phyloP scores from a whole-genome alignment of 2,888 invertebrate species.

The Bunonema sp. region DNA sequence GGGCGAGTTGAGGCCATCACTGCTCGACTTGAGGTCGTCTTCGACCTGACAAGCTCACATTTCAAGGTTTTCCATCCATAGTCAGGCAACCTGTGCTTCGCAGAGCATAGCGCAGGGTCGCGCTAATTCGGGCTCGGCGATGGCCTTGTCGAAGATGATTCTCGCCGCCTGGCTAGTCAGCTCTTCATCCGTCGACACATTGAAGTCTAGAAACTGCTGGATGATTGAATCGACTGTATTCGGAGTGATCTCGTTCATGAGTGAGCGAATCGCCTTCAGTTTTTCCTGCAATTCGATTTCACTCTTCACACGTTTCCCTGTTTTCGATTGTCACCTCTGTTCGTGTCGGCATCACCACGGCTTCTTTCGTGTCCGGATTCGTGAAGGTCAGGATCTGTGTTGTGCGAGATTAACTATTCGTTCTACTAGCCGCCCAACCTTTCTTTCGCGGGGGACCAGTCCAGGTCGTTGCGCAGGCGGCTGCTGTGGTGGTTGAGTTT shows the following conservation, averaged over 20 bases:
- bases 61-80: too few species aligned
- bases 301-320: not conserved
- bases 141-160: constrained; percentile 27
- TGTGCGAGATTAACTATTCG: too few species aligned
- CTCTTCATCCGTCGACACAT: constrained; percentile 10
- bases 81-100: constrained; percentile 6
- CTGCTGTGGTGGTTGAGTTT: too few species aligned
- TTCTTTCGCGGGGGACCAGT: too few species aligned
- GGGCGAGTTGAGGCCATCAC: constrained; percentile 6
- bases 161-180: constrained; percentile 17
- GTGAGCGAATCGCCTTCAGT: constrained; percentile 19
- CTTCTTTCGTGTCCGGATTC: constrained; percentile 24
- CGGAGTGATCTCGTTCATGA: constrained; percentile 35
- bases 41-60: constrained; percentile 9
- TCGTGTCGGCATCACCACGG: too few species aligned
- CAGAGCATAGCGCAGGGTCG: constrained; percentile 19
- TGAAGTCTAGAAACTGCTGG: constrained; percentile 15
- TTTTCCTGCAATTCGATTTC: constrained; percentile 3
- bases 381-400: too few species aligned
- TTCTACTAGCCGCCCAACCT: too few species aligned
- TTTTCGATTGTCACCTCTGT: constrained; percentile 3
- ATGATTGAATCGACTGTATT: constrained; percentile 16
- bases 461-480: too few species aligned
- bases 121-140: constrained; percentile 26
- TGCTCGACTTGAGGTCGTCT: constrained; percentile 6